Evolutionary conservation across 2,888 invertebrate genomes (phyloP), one percentile per base, ranked within the genome.

Genomic region (Heliconius sara): DNA sequence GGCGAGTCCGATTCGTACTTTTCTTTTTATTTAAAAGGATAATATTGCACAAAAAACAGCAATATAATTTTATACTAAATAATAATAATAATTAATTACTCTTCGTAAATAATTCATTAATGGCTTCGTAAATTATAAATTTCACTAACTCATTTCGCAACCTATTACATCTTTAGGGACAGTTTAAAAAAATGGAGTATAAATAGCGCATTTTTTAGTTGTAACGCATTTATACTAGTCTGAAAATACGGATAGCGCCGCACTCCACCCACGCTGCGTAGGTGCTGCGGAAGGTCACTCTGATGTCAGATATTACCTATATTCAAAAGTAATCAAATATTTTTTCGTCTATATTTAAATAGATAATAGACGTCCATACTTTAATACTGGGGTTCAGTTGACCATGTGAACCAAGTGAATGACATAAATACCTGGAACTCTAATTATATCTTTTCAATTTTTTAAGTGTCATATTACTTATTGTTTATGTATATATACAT

Each of bases 181-280:
- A 78, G 78, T 80, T 79, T 78, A 81, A 84, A 84, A 83, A 85
- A 84, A 83, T 84, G 84, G 87, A 85, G 85, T 87, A 90, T 90
- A 91, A 90, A 91, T 89, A 90, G 76, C 39, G 34, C 67, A 88
- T 89, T 89, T 90, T 88, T 89, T 88, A 85, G 89, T 87, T 84
- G 87, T 85, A 85, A 88, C 89, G 89, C 90, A 91, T 91, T 90
- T 90, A 88, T 87, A 90, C 88, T 89, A 88, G 88, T 85, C 84
- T 85, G 60, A 86, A 87, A 86, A 88, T 90, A 88, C 87, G 89
- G 90, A 91, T 90, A 91, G 87, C 89, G 84, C 83, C 82, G 84
- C 85, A 85, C 85, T 85, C 84, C 83, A 43, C 74, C 67, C 57
- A 75, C 74, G 74, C 67, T 86, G 85, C 84, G 87, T 88, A 88